These are phyloP conservation scores for Microdon myrmicae DNA, from an alignment of 2,888 invertebrate species.

Conservation along the genomic window DNA sequence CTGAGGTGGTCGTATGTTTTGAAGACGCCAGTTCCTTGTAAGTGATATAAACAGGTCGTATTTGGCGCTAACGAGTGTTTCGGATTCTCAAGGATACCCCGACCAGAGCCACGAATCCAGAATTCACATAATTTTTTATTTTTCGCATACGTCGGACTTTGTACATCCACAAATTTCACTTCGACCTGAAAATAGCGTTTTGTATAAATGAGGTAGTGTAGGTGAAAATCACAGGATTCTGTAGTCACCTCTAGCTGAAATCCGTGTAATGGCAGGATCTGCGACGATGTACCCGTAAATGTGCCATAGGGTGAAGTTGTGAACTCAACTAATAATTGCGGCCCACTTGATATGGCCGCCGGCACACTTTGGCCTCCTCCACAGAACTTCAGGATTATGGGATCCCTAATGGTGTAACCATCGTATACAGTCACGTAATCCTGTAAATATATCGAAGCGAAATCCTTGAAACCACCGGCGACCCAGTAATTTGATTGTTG, in stretches of 20 bases:
- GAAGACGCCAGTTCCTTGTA: constrained; percentile 74
- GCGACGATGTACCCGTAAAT: constrained; percentile 80
- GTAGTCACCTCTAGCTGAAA: constrained; percentile 86
- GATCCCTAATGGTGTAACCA: constrained; percentile 87
- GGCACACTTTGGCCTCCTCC: constrained; percentile 89
- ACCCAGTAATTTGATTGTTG: constrained; percentile 43
- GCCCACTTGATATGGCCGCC: constrained; percentile 86
- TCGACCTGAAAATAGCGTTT: constrained; percentile 66
- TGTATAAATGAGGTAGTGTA: not conserved
- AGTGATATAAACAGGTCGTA: constrained; percentile 88
- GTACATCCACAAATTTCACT: constrained; percentile 86
- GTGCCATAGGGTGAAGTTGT: constrained; percentile 90
- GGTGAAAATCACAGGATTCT: not conserved
- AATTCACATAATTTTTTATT: constrained; percentile 87
- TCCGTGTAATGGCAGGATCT: constrained; percentile 82
- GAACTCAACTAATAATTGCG: constrained; percentile 88
- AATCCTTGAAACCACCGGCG: constrained; percentile 40
- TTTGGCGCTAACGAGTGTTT: constrained; percentile 87
- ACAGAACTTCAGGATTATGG: constrained; percentile 88
- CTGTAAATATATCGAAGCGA: constrained; percentile 61
- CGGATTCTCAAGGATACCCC: constrained; percentile 84
- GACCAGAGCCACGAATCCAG: constrained; percentile 83
- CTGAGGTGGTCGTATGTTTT: constrained; percentile 70
- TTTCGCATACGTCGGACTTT: constrained; percentile 84
- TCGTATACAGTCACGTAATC: constrained; percentile 91